These are phyloP conservation scores for Macrobrachium rosenbergii DNA, from an alignment of 1,140 invertebrate genomes.

Conservation along the genomic window DNA sequence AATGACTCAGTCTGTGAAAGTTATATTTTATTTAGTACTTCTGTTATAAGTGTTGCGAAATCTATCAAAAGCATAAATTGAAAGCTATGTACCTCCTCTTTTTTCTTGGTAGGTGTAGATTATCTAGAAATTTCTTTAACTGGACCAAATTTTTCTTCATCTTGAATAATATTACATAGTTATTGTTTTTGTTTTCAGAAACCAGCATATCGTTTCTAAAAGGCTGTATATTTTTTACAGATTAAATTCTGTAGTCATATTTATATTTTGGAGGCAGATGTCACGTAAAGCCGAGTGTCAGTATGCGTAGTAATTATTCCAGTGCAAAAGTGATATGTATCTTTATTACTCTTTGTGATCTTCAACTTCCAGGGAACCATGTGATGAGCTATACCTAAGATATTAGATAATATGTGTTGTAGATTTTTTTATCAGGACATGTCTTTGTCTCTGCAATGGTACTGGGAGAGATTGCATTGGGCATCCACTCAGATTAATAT, in stretches of 20 bases:
- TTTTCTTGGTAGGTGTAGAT: too few relatives aligned
- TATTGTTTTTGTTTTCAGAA: too few relatives aligned
- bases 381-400: conserved; percentile 64
- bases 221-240: conserved; percentile 51
- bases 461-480: conserved; percentile 52
- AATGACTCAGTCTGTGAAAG: conserved; percentile 5
- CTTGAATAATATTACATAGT: too few relatives aligned
- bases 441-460: conserved; percentile 59
- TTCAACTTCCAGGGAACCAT: conserved; percentile 63
- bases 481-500: conserved; percentile 38
- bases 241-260: conserved; percentile 35
- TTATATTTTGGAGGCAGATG: conserved; percentile 35
- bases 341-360: conserved; percentile 56
- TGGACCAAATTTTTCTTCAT: too few relatives aligned
- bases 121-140: too few relatives aligned
- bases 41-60: not conserved
- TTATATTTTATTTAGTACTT: conserved; percentile 5
- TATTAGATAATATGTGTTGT: conserved; percentile 59
- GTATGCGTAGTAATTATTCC: conserved; percentile 53
- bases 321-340: conserved; percentile 57
- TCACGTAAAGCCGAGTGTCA: conserved; percentile 55
- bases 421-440: conserved; percentile 56
- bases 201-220: conserved; percentile 40
- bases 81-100: not conserved
- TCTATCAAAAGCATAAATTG: not conserved